phyloP scores from a whole-genome alignment of 1,140 invertebrate species.

The Formica exsecta region DNA sequence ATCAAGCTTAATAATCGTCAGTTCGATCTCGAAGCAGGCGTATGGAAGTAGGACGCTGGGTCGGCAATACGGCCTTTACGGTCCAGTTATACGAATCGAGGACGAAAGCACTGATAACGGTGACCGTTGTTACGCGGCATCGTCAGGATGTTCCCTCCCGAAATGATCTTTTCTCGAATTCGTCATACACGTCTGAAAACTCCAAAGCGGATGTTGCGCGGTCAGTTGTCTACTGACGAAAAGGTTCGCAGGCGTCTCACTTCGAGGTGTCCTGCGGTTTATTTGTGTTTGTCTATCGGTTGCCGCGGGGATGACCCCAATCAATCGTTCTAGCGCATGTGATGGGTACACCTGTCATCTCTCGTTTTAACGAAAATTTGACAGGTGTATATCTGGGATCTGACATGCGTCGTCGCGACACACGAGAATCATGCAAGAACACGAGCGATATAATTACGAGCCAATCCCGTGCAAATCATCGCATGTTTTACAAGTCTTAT shows the following conservation, averaged over 20 bases:
- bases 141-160: neutral
- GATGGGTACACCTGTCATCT: conserved; percentile 22
- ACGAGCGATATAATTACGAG: neutral
- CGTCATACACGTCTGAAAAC: neutral
- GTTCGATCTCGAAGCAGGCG: neutral
- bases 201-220: conserved; percentile 55
- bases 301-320: conserved; percentile 85
- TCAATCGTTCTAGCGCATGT: conserved; percentile 74
- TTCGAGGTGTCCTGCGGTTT: conserved; percentile 35
- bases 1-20: conserved; percentile 40
- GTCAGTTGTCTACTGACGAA: conserved; percentile 62
- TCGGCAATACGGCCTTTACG: conserved; percentile 37
- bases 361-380: neutral
- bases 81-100: conserved; percentile 36
- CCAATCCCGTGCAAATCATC: conserved; percentile 2
- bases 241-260: neutral
- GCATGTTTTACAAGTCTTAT: neutral
- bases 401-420: neutral
- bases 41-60: conserved; percentile 8
- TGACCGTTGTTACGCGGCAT: neutral
- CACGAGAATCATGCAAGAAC: neutral
- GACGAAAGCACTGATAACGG: neutral
- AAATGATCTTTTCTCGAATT: neutral
- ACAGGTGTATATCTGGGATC: neutral
- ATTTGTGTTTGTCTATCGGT: conserved; percentile 84